Percentiles rank a stretch among this genome's conserved stretches.
phyloP scores from a whole-genome alignment of 2,113 vertebrate species.

The Amphiprion percula region DNA sequence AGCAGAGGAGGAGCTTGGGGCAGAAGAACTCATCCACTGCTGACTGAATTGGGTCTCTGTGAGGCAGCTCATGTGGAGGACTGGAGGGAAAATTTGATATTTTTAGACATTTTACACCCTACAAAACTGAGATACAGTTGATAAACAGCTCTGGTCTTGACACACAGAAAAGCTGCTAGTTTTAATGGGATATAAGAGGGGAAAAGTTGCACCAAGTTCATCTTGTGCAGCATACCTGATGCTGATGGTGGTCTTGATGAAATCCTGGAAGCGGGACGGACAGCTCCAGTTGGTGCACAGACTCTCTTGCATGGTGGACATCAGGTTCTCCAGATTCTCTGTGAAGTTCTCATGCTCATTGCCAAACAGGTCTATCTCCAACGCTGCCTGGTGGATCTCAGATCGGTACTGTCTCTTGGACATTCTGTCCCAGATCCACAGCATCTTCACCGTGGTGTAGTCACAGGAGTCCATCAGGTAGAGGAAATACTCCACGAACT shows the following conservation, averaged over 20 bases:
- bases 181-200: neutral
- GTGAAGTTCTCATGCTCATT: conserved; percentile 94
- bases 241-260: conserved; percentile 86
- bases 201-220: no score
- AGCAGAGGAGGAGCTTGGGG: conserved; percentile 87
- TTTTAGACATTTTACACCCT: no score
- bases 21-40: conserved; percentile 90
- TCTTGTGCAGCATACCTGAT: conserved; percentile 82
- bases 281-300: conserved; percentile 89
- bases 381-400: conserved; percentile 85
- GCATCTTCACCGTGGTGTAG: conserved; percentile 92
- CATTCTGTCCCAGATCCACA: conserved; percentile 95
- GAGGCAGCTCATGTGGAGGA: conserved; percentile 89
- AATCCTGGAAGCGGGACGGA: conserved; percentile 86
- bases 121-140: no score
- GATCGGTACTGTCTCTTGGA: conserved; percentile 91
- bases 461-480: conserved; percentile 92
- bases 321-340: conserved; percentile 90
- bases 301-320: conserved; percentile 91
- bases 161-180: no score
- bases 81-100: conserved; percentile 66
- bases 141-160: no score
- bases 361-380: conserved; percentile 92
- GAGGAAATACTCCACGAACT: conserved; percentile 90
- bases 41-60: conserved; percentile 88